Evolutionary conservation across 2,888 invertebrate species (phyloP).

Genomic region (Ceratothoa steindachneri): DNA sequence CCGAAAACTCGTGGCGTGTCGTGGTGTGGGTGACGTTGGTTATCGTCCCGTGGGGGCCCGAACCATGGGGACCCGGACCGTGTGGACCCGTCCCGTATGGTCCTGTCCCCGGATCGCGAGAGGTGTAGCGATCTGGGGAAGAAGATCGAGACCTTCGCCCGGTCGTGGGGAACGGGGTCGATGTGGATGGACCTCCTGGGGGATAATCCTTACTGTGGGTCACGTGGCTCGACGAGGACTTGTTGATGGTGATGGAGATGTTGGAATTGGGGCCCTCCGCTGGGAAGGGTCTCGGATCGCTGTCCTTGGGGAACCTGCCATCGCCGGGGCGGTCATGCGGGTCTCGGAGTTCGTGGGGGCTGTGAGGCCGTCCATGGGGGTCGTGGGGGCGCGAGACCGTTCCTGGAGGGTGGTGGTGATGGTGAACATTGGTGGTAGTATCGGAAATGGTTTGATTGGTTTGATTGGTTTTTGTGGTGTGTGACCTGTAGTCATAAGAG

Average conservation of each 20-base stretch:
- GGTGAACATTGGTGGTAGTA: conserved; percentile 10
- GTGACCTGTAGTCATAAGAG: conserved; percentile 16
- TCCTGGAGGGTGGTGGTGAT: neutral
- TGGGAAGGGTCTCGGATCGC: conserved; percentile 2
- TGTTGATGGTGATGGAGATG: conserved; percentile 42
- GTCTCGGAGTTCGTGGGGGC: conserved; percentile 4
- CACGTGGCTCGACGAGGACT: conserved; percentile 33
- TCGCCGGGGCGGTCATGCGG: neutral
- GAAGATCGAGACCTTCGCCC: conserved; percentile 25
- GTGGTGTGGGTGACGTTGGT: neutral
- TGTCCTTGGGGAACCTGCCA: neutral
- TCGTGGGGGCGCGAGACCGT: neutral
- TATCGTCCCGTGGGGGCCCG: neutral
- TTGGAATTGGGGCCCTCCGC: conserved; percentile 23
- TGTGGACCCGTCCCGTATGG: conserved; percentile 30
- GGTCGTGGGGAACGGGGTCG: conserved; percentile 40
- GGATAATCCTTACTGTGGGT: conserved; percentile 28
- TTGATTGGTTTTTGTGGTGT: neutral
- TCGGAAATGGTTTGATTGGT: no score
- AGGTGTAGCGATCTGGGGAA: conserved; percentile 34
- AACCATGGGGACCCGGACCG: conserved; percentile 34
- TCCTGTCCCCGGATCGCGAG: conserved; percentile 8
- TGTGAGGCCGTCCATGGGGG: neutral
- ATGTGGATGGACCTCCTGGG: conserved; percentile 34
- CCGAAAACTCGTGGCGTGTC: conserved; percentile 18